Evolutionary conservation across 2,888 invertebrate genomes (phyloP).

Genomic region (Lamellibrachia columna): DNA sequence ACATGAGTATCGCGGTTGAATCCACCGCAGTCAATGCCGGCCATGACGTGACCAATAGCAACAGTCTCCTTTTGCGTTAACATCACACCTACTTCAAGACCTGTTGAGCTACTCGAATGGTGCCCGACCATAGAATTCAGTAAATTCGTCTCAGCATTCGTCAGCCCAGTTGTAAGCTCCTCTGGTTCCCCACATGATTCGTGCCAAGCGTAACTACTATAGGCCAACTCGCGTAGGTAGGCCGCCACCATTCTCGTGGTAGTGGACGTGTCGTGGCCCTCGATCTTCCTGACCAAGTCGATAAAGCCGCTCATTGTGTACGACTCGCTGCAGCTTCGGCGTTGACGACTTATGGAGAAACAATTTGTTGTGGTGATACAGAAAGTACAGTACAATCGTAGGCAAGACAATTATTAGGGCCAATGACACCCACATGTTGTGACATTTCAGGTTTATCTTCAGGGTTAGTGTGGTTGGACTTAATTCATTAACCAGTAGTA

Average conservation of each 20-base stretch:
- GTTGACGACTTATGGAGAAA: background rate
- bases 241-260: background rate
- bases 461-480: too few relatives aligned
- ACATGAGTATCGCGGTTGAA: background rate
- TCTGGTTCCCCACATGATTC: background rate
- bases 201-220: background rate
- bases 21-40: conserved; percentile 6
- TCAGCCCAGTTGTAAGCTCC: background rate
- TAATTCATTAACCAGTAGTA: too few relatives aligned
- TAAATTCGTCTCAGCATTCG: background rate
- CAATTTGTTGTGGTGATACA: too few relatives aligned
- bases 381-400: too few relatives aligned
- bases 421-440: too few relatives aligned
- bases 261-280: background rate
- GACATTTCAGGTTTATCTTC: too few relatives aligned
- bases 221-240: background rate
- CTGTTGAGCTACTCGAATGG: background rate
- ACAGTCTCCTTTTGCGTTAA: background rate
- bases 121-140: background rate
- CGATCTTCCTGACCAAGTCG: background rate
- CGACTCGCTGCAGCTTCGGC: background rate
- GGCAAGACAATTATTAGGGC: too few relatives aligned
- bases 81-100: background rate
- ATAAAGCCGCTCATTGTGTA: background rate
- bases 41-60: background rate